phyloP scores from a whole-genome alignment of 2,888 invertebrate genomes.

The Watsonalla binaria region DNA sequence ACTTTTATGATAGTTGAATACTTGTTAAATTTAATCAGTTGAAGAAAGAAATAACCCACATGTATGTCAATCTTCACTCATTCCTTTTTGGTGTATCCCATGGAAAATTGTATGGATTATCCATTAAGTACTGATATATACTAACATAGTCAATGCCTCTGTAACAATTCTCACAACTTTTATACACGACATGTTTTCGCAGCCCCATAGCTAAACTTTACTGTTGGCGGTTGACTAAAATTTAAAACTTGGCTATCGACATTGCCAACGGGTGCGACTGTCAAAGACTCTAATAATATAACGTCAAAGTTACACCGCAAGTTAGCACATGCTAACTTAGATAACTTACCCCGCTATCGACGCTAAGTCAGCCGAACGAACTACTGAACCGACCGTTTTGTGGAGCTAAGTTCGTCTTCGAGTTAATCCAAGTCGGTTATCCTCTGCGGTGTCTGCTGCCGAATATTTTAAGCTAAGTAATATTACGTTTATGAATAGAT shows the following conservation, averaged over 20 bases:
- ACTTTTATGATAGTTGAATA: no score
- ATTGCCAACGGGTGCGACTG: conserved; percentile 30
- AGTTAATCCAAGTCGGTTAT: conserved; percentile 32
- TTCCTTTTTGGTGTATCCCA: no score
- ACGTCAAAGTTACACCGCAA: conserved; percentile 59
- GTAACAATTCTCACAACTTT: no score
- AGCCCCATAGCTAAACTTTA: no score
- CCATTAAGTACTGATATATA: no score
- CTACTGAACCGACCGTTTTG: conserved; percentile 61
- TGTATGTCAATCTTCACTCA: no score
- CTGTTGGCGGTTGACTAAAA: background rate
- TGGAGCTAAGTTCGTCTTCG: conserved; percentile 45
- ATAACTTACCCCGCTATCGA: conserved; percentile 66
- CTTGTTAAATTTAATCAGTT: no score
- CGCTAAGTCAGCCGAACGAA: conserved; percentile 66
- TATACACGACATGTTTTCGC: no score
- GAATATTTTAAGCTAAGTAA: background rate
- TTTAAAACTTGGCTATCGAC: conserved; percentile 12
- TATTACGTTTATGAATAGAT: background rate
- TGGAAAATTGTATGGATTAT: no score
- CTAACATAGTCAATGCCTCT: no score
- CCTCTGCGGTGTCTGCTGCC: conserved; percentile 3
- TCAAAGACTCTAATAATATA: conserved; percentile 55
- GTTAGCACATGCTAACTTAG: conserved; percentile 58
- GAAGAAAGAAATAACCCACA: no score